A percentile compares a stretch with the other conserved stretches of the same genome.
Conservation (phyloP, 1,140 invertebrate species). For the Drosophila repleta region DNA sequence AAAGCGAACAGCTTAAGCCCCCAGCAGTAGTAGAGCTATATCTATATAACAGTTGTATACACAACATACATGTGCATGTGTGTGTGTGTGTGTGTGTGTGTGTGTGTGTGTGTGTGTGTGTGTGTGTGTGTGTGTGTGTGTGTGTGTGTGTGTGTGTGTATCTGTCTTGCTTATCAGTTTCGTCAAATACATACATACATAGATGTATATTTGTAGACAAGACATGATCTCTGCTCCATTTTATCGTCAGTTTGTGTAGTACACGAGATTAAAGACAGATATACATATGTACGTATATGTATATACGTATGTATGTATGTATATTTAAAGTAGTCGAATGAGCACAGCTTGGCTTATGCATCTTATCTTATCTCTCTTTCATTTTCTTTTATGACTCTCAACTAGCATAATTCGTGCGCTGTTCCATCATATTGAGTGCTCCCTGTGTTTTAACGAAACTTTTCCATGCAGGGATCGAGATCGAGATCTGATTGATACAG, state of each 20-base stretch:
- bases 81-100: no score
- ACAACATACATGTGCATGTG: no score
- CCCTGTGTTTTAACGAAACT: background rate
- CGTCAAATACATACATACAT: background rate
- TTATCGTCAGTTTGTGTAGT: constrained; percentile 10
- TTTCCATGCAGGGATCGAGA: constrained; percentile 5
- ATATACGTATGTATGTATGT: no score
- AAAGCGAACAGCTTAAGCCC: background rate
- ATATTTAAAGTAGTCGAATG: constrained; percentile 9
- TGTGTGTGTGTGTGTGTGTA: background rate
- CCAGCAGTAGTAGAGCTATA: background rate
- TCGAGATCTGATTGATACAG: constrained; percentile 28
- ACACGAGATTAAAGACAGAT: constrained; percentile 19
- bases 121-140: no score
- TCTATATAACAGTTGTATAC: no score
- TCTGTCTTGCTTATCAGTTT: constrained; percentile 12
- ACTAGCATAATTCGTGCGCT: background rate
- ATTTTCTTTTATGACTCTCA: no score
- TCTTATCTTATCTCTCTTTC: no score
- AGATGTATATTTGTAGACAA: background rate
- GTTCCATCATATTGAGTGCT: background rate
- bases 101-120: background rate
- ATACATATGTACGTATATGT: no score
- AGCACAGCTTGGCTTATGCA: background rate
- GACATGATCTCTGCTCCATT: constrained; percentile 6